Evolutionary conservation across 2,113 vertebrate genomes (phyloP), one percentile per base, ranked within the genome.

Genomic region (Uropsilus gracilis): DNA sequence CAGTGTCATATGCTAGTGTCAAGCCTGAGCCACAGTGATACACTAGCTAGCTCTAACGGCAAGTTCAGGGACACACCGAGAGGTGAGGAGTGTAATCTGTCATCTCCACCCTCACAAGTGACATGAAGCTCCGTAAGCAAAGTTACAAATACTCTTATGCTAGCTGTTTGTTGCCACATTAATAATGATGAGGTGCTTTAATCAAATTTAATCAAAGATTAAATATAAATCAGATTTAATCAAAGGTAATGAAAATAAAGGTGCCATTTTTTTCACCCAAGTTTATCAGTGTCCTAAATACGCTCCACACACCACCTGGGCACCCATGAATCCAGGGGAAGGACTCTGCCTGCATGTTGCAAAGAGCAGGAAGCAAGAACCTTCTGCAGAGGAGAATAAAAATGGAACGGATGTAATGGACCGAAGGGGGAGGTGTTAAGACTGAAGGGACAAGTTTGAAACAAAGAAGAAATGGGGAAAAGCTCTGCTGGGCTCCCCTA

Each of bases 211-310:
- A n/a, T 83, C 18, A 71, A 82, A 90, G n/a, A n/a, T n/a, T n/a
- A n/a, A n/a, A n/a, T n/a, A n/a, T n/a, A n/a, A n/a, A n/a, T n/a
- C n/a, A n/a, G n/a, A n/a, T n/a, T 84, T 63, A 87, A 55, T 44
- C 20, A 37, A 57, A 84, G 18, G 8, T 32, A 80, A n/a, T 83
- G 24, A 71, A 82, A 90, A 82, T 71, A 80, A 94, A 94, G 63
- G 59, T 24, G 34, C 34, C 14, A 78, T 26, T 55, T 37, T 86
- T n/a, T 50, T 32, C 8, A 66, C 53, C 18, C 39, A 75, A 87
- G 32, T 71, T 90, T 37, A 69, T 44, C 14, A 32, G 42, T 68
- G 53, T 61, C 46, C 26, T 73, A 53, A 83, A 37, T 59, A 30
- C 4, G 61, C 12, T 72, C 32, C 32, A 63, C 28, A 28, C 82